Evolutionary conservation across 2,113 vertebrate species (phyloP).

Genomic region (Mesitornis unicolor): DNA sequence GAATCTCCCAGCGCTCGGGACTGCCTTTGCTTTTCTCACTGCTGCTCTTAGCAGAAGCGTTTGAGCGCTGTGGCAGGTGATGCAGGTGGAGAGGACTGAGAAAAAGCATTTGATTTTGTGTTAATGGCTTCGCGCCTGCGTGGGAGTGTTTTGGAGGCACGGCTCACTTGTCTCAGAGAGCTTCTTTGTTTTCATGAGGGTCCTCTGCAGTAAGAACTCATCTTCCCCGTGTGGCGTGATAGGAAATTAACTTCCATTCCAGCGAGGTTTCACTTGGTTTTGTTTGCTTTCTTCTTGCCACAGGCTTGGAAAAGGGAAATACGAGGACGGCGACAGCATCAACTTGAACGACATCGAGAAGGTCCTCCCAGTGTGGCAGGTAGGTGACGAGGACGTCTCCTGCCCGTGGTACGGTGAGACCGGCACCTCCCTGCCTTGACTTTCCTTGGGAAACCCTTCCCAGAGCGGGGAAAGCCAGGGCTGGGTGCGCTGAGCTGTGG

Average conservation of each 20-base stretch:
- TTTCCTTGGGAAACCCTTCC: not conserved
- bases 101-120: not conserved
- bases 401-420: rapidly evolving
- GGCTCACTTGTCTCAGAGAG: not conserved
- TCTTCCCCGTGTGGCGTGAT: not conserved
- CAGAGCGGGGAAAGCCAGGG: not conserved
- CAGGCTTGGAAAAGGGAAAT: constrained; percentile 89
- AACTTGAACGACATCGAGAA: constrained; percentile 94
- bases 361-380: constrained; percentile 89
- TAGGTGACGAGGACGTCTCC: constrained; percentile 57
- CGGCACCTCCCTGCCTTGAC: not conserved
- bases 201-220: not conserved
- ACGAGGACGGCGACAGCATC: constrained; percentile 89
- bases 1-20: rapidly evolving
- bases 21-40: not conserved
- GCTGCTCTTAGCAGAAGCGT: not conserved
- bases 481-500: not conserved
- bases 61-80: not conserved
- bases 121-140: not conserved
- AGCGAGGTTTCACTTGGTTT: not conserved
- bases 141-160: not conserved
- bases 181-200: not conserved
- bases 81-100: not conserved
- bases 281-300: constrained; percentile 14
- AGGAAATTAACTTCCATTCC: not conserved